Conservation (phyloP, 2,797 vertebrate species). For the Sebastes nivosus region DNA sequence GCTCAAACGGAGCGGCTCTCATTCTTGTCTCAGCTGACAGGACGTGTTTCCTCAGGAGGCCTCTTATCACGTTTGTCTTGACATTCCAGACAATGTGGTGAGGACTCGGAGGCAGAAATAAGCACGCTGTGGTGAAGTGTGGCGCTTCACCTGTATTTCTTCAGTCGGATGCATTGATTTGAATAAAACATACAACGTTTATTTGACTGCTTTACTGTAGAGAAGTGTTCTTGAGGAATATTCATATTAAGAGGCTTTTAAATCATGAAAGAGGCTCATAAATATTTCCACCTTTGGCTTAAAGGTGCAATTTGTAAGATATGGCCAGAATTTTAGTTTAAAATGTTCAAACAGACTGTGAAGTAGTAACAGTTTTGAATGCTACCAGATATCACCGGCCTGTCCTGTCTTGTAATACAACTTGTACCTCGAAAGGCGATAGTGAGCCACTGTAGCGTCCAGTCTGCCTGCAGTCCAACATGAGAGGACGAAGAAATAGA, state of each 20-base stretch:
- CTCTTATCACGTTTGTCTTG: slow-evolving; percentile 40
- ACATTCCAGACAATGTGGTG: slow-evolving; percentile 15
- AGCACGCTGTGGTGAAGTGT: neutral
- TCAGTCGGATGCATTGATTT: neutral
- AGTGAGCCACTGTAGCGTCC: too few relatives aligned
- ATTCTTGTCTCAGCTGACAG: slow-evolving; percentile 32
- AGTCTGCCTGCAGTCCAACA: too few relatives aligned
- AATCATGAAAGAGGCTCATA: neutral
- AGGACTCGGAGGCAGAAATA: neutral
- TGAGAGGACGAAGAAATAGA: too few relatives aligned
- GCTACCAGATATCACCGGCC: too few relatives aligned
- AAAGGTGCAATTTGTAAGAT: neutral
- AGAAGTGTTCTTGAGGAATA: neutral
- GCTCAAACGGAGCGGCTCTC: slow-evolving; percentile 15
- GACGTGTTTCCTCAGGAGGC: slow-evolving; percentile 33
- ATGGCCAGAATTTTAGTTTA: too few relatives aligned
- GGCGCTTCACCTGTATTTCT: neutral
- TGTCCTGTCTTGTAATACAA: too few relatives aligned
- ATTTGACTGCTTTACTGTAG: neutral
- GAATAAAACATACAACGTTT: neutral
- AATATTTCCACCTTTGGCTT: neutral
- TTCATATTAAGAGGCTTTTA: neutral
- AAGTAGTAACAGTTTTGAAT: too few relatives aligned
- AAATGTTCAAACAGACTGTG: too few relatives aligned
- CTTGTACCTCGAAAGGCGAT: too few relatives aligned